These are phyloP conservation scores for Sebastiscus albofasciatus DNA, from an alignment of 2,797 vertebrate genomes.

Conservation along the genomic window DNA sequence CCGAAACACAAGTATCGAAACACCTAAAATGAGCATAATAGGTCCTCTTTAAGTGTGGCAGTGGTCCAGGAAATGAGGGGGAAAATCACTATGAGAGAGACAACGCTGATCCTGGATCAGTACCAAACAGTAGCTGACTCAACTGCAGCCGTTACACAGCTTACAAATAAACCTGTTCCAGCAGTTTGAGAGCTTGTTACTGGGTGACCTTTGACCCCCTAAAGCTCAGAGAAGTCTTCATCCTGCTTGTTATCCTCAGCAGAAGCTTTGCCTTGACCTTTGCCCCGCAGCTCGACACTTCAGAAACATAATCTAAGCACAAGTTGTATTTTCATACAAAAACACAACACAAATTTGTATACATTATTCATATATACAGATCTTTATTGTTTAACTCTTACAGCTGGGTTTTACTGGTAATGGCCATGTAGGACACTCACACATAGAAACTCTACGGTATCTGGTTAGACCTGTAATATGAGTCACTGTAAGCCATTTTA, in stretches of 20 bases:
- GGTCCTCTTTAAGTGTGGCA: not conserved
- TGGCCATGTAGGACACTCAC: not conserved
- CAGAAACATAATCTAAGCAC: not conserved
- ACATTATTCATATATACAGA: not conserved
- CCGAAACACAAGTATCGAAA: too few species aligned
- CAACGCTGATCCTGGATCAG: slow-evolving; percentile 26
- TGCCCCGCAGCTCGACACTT: not conserved
- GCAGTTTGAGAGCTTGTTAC: slow-evolving; percentile 39
- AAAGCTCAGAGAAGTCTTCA: slow-evolving; percentile 26
- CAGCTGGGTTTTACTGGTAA: not conserved
- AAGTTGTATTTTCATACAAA: not conserved
- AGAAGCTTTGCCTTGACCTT: slow-evolving; percentile 22
- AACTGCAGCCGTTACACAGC: not conserved
- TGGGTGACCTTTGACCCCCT: slow-evolving; percentile 32
- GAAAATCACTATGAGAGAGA: not conserved
- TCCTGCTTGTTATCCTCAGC: slow-evolving; percentile 21
- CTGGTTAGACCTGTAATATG: not conserved
- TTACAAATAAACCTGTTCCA: slow-evolving; percentile 13
- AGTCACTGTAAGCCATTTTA: not conserved
- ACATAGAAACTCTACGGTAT: not conserved
- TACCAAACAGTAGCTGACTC: not conserved
- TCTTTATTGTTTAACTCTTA: not conserved
- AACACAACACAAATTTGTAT: not conserved
- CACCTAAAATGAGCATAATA: too few species aligned
- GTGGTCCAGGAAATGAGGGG: not conserved